Evolutionary conservation across 2,888 invertebrate genomes (phyloP).

Genomic region (Chrysodeixis includens): DNA sequence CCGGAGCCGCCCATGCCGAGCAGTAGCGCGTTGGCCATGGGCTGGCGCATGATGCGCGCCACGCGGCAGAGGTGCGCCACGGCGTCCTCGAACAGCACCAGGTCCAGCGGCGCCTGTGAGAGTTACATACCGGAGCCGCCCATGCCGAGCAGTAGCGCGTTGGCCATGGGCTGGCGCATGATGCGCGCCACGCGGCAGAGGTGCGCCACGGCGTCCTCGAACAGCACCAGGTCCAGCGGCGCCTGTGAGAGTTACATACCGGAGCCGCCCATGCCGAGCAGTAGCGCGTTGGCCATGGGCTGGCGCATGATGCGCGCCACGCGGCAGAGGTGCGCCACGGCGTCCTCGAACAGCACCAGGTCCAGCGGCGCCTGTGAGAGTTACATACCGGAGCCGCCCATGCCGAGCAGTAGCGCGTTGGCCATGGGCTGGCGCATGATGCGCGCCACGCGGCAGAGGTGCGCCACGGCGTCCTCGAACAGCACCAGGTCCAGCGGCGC

Average conservation of each 20-base stretch:
- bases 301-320: slow-evolving; percentile 94
- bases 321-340: slow-evolving; percentile 93
- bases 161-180: slow-evolving; percentile 95
- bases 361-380: slow-evolving; percentile 94
- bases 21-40: slow-evolving; percentile 95
- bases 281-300: slow-evolving; percentile 94
- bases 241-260: no score
- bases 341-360: slow-evolving; percentile 95
- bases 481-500: slow-evolving; percentile 94
- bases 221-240: slow-evolving; percentile 94
- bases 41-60: slow-evolving; percentile 94
- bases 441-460: slow-evolving; percentile 93
- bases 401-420: slow-evolving; percentile 94
- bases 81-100: slow-evolving; percentile 95
- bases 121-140: no score
- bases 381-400: no score
- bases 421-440: slow-evolving; percentile 95
- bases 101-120: slow-evolving; percentile 93
- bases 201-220: slow-evolving; percentile 94
- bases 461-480: slow-evolving; percentile 94
- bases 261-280: no score
- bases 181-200: slow-evolving; percentile 94
- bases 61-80: slow-evolving; percentile 94
- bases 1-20: no score
- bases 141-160: slow-evolving; percentile 94